phyloP scores from a whole-genome alignment of 2,888 invertebrate species.

The Nomada goodeniana region DNA sequence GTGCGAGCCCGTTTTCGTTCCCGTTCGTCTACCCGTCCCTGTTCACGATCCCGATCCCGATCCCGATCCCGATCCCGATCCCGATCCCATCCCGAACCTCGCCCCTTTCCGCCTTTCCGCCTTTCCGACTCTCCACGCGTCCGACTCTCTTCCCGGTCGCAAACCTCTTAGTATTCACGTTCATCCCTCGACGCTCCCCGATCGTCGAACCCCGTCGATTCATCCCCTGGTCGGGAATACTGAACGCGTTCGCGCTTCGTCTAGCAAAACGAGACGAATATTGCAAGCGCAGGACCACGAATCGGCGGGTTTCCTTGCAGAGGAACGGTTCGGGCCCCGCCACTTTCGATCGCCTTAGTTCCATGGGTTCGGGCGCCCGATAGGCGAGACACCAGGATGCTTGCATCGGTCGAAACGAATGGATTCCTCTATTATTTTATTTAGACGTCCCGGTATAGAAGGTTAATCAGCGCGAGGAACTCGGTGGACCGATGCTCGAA shows the following conservation, averaged over 20 bases:
- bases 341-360: not conserved
- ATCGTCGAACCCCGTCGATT: not conserved
- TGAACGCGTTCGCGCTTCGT: too few species aligned
- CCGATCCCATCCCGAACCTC: too few species aligned
- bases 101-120: too few species aligned
- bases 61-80: too few species aligned
- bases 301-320: not conserved
- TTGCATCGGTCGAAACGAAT: not conserved
- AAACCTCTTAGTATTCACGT: not conserved
- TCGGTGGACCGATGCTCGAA: slow-evolving; percentile 34
- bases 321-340: not conserved
- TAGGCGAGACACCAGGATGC: not conserved
- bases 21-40: slow-evolving; percentile 38
- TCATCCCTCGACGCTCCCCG: not conserved
- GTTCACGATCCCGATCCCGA: slow-evolving; percentile 10
- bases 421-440: not conserved
- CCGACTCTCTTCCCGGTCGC: too few species aligned
- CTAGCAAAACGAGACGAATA: not conserved
- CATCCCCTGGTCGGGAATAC: not conserved
- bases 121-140: too few species aligned
- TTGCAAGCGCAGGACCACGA: not conserved
- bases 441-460: too few species aligned
- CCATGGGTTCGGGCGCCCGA: not conserved
- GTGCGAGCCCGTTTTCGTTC: slow-evolving; percentile 41
- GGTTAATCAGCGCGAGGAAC: slow-evolving; percentile 32